Evolutionary conservation across 2,888 invertebrate genomes (phyloP), one percentile per base, ranked within the genome.

Genomic region (Cephalotes varians): DNA sequence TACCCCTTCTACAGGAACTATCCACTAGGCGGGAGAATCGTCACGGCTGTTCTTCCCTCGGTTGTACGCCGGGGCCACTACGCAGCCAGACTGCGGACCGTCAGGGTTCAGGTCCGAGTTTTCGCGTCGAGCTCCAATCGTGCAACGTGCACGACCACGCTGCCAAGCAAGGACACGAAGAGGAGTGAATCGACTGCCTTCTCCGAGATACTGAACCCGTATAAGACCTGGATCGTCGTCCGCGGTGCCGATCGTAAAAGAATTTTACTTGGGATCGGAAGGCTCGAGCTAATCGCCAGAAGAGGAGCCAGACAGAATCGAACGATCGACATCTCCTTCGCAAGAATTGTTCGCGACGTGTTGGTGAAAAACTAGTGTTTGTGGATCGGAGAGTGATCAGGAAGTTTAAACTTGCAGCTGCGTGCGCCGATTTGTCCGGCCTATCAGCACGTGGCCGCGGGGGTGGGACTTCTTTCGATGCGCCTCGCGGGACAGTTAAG

Each of bases 1-100:
- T 90, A 82, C 91, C 90, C 89, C 87, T 85, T 72, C 90, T 77
- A 60, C 9, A 5, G 9, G 28, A 0, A 34, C 83, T 72, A 85
- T 56, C 28, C 58, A 72, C 86, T 80, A 83, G 86, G 90, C 89
- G 90, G 90, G 89, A 89, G 90, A 86, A 83, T 83, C 85, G 40
- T 76, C 85, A 84, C 90, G 86, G 81, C 86, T 84, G 84, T 83
- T 65, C 90, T 90, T 88, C 89, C 90, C 88, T 90, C 90, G 90
- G 77, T 77, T 87, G 73, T 71, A 89, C 85, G 81, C 82, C 87
- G 90, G 88, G 90, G 93, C 91, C 94, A 94, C 93, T 93, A 94
- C 94, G 94, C 94, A 94, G 94, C 94, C 91, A 94, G 94, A 93
- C 94, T 94, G 94, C 94, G 94, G 91, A 93, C 93, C 93, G 94